phyloP scores from a whole-genome alignment of 2,113 vertebrate genomes.

The Labeo catla region DNA sequence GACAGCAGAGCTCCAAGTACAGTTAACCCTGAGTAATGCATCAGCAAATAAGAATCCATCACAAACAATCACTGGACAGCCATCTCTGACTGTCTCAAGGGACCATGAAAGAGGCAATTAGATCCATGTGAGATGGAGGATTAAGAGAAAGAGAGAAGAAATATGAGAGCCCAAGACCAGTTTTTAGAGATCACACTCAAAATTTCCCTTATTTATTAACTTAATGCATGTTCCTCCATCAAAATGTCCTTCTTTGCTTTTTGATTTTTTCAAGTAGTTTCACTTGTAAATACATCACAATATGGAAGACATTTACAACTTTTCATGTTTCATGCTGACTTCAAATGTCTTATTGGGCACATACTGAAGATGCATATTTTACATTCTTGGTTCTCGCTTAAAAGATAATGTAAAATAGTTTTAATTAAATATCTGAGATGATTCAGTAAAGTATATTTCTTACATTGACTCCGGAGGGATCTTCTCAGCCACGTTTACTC shows the following conservation, averaged over 20 bases:
- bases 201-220: background rate
- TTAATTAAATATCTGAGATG: constrained; percentile 4
- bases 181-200: constrained; percentile 2
- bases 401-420: background rate
- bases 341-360: background rate
- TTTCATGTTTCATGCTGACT: too few species aligned
- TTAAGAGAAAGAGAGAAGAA: background rate
- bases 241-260: too few species aligned
- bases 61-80: constrained; percentile 35
- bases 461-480: constrained; percentile 4
- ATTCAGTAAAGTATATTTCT: constrained; percentile 2
- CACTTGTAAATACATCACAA: too few species aligned
- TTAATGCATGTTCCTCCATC: background rate
- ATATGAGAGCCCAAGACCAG: background rate
- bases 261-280: too few species aligned
- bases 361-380: background rate
- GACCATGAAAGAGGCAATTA: constrained; percentile 14
- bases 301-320: too few species aligned
- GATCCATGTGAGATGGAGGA: background rate
- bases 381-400: background rate
- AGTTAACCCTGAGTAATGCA: constrained; percentile 27
- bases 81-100: constrained; percentile 12
- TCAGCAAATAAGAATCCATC: constrained; percentile 43
- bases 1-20: constrained; percentile 27
- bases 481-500: background rate